These are phyloP conservation scores for Drosophila quasianomalipes DNA, from an alignment of 2,888 invertebrate genomes.

Conservation along the genomic window DNA sequence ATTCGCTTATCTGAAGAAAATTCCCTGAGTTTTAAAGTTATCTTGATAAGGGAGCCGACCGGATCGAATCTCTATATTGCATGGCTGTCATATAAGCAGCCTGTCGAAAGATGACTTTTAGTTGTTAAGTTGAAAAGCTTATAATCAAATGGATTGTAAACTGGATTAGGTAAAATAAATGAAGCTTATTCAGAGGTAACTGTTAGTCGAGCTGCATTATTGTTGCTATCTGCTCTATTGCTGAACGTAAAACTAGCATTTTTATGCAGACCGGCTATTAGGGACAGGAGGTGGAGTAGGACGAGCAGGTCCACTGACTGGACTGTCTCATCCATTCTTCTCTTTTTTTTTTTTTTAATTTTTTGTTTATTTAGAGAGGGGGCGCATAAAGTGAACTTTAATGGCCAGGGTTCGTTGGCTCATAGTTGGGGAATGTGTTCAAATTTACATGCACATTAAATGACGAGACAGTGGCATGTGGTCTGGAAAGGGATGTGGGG, in stretches of 20 bases:
- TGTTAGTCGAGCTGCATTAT: neutral
- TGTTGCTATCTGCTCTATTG: neutral
- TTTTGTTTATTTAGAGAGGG: constrained; percentile 31
- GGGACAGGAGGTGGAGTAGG: constrained; percentile 15
- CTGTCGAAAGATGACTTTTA: neutral
- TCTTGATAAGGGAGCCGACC: neutral
- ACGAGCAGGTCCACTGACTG: constrained; percentile 1
- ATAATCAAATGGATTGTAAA: neutral
- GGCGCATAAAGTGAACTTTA: constrained; percentile 73
- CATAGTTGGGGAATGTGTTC: constrained; percentile 39
- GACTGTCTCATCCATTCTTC: constrained; percentile 22
- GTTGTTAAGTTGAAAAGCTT: neutral
- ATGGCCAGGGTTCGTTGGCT: constrained; percentile 63
- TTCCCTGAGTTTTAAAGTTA: neutral
- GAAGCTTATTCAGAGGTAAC: constrained; percentile 9
- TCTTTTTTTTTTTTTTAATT: neutral
- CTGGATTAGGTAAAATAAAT: neutral
- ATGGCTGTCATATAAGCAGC: neutral
- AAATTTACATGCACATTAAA: constrained; percentile 78
- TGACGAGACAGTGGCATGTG: constrained; percentile 43
- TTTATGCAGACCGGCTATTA: constrained; percentile 73
- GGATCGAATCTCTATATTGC: neutral
- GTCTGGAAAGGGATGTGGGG: neutral
- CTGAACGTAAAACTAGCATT: constrained; percentile 77
- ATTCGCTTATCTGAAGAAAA: neutral